A percentile compares a stretch with the other conserved stretches of the same genome.
phyloP scores from a whole-genome alignment of 2,888 invertebrate species.

The Scrobipalpa atriplicella region DNA sequence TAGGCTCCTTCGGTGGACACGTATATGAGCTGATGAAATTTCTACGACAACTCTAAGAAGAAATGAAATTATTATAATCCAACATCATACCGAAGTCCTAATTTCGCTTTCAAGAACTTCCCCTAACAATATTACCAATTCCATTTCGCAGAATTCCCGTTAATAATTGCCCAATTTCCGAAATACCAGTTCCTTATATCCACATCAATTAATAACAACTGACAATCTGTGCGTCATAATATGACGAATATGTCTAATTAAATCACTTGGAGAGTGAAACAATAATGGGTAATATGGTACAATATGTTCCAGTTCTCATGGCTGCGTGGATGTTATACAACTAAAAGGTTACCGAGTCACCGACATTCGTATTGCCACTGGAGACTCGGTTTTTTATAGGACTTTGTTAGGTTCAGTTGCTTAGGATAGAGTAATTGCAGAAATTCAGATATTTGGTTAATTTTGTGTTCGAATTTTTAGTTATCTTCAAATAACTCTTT shows the following conservation, averaged over 20 bases:
- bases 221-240: not conserved
- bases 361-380: slow-evolving; percentile 8
- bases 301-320: not conserved
- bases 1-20: too few species aligned
- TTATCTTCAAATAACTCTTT: too few species aligned
- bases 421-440: too few species aligned
- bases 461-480: too few species aligned
- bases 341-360: slow-evolving; percentile 7
- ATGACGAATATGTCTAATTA: slow-evolving; percentile 18
- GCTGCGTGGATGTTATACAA: slow-evolving; percentile 8
- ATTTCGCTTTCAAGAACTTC: not conserved
- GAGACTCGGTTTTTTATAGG: not conserved
- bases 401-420: not conserved
- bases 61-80: too few species aligned
- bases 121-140: not conserved
- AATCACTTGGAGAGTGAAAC: not conserved
- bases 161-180: not conserved
- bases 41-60: too few species aligned
- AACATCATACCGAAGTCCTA: not conserved
- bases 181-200: not conserved
- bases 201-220: slow-evolving; percentile 6
- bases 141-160: not conserved
- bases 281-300: not conserved
- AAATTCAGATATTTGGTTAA: too few species aligned
- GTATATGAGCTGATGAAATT: too few species aligned